These are phyloP conservation scores for Halcyon senegalensis DNA, from an alignment of 2,113 vertebrate species.

Conservation along the genomic window DNA sequence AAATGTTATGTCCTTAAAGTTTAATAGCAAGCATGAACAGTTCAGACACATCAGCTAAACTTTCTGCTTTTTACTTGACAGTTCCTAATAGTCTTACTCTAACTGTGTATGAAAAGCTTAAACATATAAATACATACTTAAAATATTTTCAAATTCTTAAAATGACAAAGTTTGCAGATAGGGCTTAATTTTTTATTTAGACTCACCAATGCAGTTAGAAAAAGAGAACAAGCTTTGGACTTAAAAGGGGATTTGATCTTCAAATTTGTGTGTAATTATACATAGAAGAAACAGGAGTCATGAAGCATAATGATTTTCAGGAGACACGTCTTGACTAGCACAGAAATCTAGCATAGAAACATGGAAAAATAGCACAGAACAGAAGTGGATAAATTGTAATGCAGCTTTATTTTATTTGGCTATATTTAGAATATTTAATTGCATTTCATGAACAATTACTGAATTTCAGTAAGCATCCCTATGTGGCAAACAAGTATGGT, in stretches of 20 bases:
- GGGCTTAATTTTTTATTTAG: not conserved
- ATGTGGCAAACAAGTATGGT: not conserved
- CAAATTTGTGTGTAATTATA: not conserved
- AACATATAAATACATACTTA: not conserved
- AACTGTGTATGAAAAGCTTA: not conserved
- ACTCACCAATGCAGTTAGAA: not conserved
- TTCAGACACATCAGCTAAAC: not conserved
- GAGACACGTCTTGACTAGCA: not conserved
- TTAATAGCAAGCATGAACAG: not conserved
- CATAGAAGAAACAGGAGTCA: not conserved
- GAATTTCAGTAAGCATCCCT: not conserved
- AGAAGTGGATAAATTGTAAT: not conserved
- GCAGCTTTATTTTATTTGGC: not conserved
- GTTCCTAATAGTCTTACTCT: not conserved
- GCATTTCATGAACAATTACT: not conserved
- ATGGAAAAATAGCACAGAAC: not conserved
- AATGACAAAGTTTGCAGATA: not conserved
- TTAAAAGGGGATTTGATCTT: not conserved
- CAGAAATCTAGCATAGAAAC: not conserved
- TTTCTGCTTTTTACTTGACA: not conserved
- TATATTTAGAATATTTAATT: not conserved
- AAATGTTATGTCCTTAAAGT: not conserved
- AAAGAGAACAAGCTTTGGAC: not conserved
- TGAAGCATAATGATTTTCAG: not conserved
- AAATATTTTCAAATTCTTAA: not conserved